Evolutionary conservation across 1,140 invertebrate genomes (phyloP), one percentile per base, ranked within the genome.

Genomic region (Bombus cullumanus): DNA sequence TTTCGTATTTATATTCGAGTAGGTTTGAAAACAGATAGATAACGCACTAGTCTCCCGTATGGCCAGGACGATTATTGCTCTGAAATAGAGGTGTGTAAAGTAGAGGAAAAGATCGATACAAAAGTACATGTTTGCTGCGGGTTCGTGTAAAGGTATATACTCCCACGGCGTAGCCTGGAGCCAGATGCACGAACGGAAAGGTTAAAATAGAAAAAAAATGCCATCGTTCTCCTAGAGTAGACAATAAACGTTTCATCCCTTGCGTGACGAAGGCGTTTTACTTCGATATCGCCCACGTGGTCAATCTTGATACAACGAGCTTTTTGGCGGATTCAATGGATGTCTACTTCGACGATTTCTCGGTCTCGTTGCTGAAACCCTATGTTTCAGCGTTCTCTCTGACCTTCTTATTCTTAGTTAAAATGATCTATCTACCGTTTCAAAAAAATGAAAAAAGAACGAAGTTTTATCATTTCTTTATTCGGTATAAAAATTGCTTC

Each of bases 181-280:
- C 15, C 43, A 41, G 66, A 43, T 75, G 43, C 31, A 57, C 59
- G 73, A 39, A 39, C 59, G 69, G 41, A 12, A 34, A 37, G 15
- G 37, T 15, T 59, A 34, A 76, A 75, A 81, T 81, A 41, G 53
- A 47, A 81, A 84, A 34, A 66, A 81, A 87, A 81, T 69, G 18
- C 53, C 62, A 31, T 79, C 85, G 57, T 90, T 77, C 77, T 87
- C 74, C 68, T 68, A 80, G 78, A 85, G 77, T 68, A 80, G 78
- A 85, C 85, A 79, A 82, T 81, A 87, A 83, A 87, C 74, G 85
- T 79, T 90, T 90, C 85, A 84, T 86, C 85, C 85, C 73, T 89
- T 43, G 88, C 88, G 85, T 89, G 88, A 89, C 88, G 84, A 86
- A 89, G 80, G 75, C 76, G 83, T 89, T 88, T 89, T 88, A 81